Evolutionary conservation across 1,140 invertebrate species (phyloP).

Genomic region (Coptotermes formosanus): DNA sequence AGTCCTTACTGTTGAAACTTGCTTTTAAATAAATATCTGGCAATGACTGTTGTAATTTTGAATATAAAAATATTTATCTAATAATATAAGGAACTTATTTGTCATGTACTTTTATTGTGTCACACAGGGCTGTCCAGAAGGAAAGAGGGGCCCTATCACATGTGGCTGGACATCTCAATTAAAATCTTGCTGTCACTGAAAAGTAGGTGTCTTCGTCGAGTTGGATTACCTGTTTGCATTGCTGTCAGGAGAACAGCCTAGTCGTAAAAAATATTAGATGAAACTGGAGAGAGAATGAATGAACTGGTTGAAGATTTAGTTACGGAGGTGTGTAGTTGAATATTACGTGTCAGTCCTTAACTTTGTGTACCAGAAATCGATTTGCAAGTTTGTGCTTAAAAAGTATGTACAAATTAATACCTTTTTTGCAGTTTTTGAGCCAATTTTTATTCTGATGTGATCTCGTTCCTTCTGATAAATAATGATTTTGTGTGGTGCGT

Average conservation of each 20-base stretch:
- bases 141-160: conserved; percentile 72
- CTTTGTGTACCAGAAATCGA: too few species aligned
- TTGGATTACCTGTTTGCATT: conserved; percentile 93
- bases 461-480: too few species aligned
- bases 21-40: too few species aligned
- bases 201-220: conserved; percentile 71
- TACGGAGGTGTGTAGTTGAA: conserved; percentile 52
- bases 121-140: conserved; percentile 67
- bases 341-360: too few species aligned
- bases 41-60: too few species aligned
- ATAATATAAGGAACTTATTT: neutral
- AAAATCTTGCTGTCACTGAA: conserved; percentile 49
- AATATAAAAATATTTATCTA: too few species aligned
- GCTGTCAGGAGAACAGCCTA: conserved; percentile 74
- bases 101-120: neutral
- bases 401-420: too few species aligned
- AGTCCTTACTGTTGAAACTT: too few species aligned
- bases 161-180: conserved; percentile 74
- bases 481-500: too few species aligned
- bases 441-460: too few species aligned
- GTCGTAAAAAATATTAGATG: conserved; percentile 69
- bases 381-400: too few species aligned
- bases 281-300: conserved; percentile 82
- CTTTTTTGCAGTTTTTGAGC: too few species aligned
- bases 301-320: conserved; percentile 77